Evolutionary conservation across 2,797 vertebrate genomes (phyloP), one percentile per base, ranked within the genome.

Genomic region (Siniperca scherzeri): DNA sequence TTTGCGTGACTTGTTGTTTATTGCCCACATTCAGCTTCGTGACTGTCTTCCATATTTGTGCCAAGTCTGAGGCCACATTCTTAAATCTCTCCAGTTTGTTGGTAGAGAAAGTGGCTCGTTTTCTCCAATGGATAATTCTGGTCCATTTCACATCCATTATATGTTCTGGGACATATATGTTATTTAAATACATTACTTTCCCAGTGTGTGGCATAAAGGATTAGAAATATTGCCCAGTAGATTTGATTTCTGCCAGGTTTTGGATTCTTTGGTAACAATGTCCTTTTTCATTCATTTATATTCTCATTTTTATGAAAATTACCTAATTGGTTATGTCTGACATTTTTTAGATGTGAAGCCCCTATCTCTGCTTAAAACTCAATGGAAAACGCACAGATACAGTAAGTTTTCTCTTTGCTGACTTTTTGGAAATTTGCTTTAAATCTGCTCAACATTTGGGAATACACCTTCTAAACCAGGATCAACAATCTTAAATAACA

Each of bases 1-100:
- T 95, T 93, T 93, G 93, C 91, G 81, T 95, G 94, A 95, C 94
- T 95, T 81, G 64, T 89, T 94, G 94, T 95, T 95, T 95, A 95
- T 93, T 94, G 94, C 93, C 93, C 91, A 82, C 89, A 87, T 91
- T 94, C 88, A 59, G 78, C 83, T 94, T 93, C 86, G 90, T 95
- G 94, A 96, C 94, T 93, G 90, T 93, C 93, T 84, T 77, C 83
- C 82, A 79, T 82, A 76, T 88, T 87, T 86, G 88, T 93, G 94
- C 95, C 95, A 96, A 95, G 88, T 92, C 89, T 91, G 88, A 91
- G 93, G 91, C 94, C 91, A 82, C 90, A 56, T 92, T 94, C 85
- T 84, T 88, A 92, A 95, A 93, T 90, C 89, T 87, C 87, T 90
- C 79, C 88, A 73, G 72, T 91, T 92, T 91, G 86, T 89, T 90